Base-by-base conservation (phyloP, 1,140 invertebrate species). In the Drosophila seguyi region DNA sequence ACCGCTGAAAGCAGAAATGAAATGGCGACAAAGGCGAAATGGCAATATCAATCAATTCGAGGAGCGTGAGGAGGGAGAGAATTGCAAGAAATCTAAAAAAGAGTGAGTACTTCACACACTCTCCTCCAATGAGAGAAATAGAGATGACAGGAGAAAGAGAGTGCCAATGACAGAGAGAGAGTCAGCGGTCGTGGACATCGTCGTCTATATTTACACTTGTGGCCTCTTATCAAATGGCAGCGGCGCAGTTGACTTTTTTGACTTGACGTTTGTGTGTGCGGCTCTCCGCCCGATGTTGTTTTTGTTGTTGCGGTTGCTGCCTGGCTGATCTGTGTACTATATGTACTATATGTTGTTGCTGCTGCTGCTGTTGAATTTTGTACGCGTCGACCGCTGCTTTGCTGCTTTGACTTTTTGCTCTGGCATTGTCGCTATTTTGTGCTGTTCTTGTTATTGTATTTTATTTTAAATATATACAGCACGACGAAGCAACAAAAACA, bases 161-260 rank as follows among this genome's bases (percentile, higher is more conserved):
- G 29, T 45, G 16, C 4, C 25, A 20, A 20, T 13, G 41, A n/a
- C n/a, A 29, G 36, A 34, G 34, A 36, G 20, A 68, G 60, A 81
- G 77, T 84, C 85, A 90, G 77, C 85, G 85, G 85, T 88, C 85
- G 84, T 79, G 81, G 81, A 85, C 85, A 84, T 90, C 45, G 69
- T 85, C 78, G 85, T 90, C 85, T 90, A 90, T 90, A 90, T 90
- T 90, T 90, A 90, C 85, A 90, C 85, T 90, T 90, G 85, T 90
- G 85, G 85, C 85, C 85, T 90, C 85, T 90, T 90, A 90, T 90
- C 85, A 90, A 90, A 90, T 90, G 85, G 85, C 85, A 90, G 85
- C 85, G 85, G 81, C 85, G 86, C 85, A 90, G 85, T 90, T 90
- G 85, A 90, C 85, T 90, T 90, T 90, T 90, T 90, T 90, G 85